A percentile compares a stretch with the other conserved stretches of the same genome.
phyloP scores from a whole-genome alignment of 2,888 invertebrate species.

The Allygus modestus region DNA sequence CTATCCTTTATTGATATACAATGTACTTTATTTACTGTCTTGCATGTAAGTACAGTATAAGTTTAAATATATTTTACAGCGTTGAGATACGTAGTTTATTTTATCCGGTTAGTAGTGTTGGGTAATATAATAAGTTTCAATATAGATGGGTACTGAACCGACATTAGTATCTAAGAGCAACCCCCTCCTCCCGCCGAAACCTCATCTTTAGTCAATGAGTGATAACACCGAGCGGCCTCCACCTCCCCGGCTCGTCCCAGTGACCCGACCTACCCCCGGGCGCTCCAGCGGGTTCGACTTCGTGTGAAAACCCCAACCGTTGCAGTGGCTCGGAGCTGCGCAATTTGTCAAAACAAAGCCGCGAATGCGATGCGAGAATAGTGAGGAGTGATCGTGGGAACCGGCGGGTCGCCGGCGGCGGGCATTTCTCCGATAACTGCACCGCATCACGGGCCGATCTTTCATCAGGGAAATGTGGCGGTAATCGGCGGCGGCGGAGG shows the following conservation, averaged over 20 bases:
- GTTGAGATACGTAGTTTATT: too few relatives aligned
- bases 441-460: slow-evolving; percentile 8
- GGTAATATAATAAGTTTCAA: too few relatives aligned
- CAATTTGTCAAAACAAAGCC: slow-evolving; percentile 50
- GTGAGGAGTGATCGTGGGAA: slow-evolving; percentile 15
- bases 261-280: slow-evolving; percentile 12
- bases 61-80: too few relatives aligned
- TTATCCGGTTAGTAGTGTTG: too few relatives aligned
- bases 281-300: background rate
- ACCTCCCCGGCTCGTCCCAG: slow-evolving; percentile 4
- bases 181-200: too few relatives aligned
- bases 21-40: too few relatives aligned
- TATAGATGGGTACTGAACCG: too few relatives aligned
- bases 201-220: too few relatives aligned
- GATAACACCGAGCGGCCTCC: background rate
- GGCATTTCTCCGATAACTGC: slow-evolving; percentile 32
- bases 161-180: too few relatives aligned
- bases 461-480: slow-evolving; percentile 44
- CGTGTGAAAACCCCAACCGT: slow-evolving; percentile 24
- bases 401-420: background rate
- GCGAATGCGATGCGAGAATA: background rate
- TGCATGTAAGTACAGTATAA: too few relatives aligned
- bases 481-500: slow-evolving; percentile 32
- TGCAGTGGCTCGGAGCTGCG: slow-evolving; percentile 30
- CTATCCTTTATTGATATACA: too few relatives aligned